Percentiles rank a stretch among this genome's conserved stretches.
Evolutionary conservation across 2,113 vertebrate genomes (phyloP).

Genomic region (Podarcis muralis): DNA sequence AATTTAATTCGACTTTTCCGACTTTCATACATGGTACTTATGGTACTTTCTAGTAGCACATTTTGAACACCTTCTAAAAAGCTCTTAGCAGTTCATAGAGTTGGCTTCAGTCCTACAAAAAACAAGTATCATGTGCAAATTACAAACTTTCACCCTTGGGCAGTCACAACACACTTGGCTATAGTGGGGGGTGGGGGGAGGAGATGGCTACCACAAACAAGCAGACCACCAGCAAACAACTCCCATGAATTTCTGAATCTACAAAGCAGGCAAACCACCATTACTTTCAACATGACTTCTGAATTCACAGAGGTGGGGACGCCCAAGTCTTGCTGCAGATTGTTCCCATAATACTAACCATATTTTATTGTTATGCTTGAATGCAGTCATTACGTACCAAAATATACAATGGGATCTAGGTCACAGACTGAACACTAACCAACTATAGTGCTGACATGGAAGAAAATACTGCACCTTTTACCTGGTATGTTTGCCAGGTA

Average conservation of each 20-base stretch:
- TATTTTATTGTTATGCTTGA: neutral
- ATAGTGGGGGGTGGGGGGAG: neutral
- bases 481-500: too few relatives aligned
- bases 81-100: neutral
- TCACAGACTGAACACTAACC: neutral
- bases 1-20: slow-evolving; percentile 26
- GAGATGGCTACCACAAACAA: neutral
- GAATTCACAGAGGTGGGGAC: too few relatives aligned
- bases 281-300: neutral
- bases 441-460: neutral
- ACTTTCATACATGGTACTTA: neutral
- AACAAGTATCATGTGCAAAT: neutral
- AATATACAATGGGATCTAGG: neutral
- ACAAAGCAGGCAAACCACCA: neutral
- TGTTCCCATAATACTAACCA: too few relatives aligned
- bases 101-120: neutral
- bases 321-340: too few relatives aligned
- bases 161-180: neutral
- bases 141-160: neutral
- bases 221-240: too few relatives aligned
- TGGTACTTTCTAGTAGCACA: too few relatives aligned
- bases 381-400: neutral
- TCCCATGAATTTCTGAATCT: neutral
- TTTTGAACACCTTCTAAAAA: neutral
- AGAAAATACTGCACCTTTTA: neutral